phyloP scores from a whole-genome alignment of 1,140 invertebrate genomes.

The Apis dorsata region DNA sequence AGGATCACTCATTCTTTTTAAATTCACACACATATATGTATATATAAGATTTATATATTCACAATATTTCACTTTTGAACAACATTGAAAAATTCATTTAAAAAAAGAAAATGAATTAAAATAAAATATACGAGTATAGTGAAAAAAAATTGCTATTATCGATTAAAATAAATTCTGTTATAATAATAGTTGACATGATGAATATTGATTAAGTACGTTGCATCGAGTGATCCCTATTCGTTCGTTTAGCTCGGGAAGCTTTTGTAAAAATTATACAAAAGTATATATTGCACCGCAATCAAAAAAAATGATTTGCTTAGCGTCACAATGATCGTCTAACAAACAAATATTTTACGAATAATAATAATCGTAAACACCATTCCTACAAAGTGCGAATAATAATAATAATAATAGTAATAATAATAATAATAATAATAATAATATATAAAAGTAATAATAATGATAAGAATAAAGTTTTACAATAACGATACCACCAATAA shows the following conservation, averaged over 20 bases:
- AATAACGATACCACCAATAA: constrained; percentile 48
- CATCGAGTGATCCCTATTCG: constrained; percentile 38
- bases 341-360: constrained; percentile 33
- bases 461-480: constrained; percentile 54
- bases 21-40: background rate
- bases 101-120: background rate
- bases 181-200: background rate
- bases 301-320: constrained; percentile 23
- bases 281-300: constrained; percentile 11
- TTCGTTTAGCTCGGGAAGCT: constrained; percentile 24
- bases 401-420: constrained; percentile 52
- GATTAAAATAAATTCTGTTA: background rate
- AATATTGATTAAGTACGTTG: constrained; percentile 44
- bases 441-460: constrained; percentile 62
- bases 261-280: constrained; percentile 47
- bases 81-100: background rate
- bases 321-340: constrained; percentile 31
- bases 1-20: constrained; percentile 20
- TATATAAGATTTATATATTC: too few species aligned
- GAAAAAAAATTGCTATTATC: background rate
- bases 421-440: constrained; percentile 58
- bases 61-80: background rate
- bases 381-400: constrained; percentile 48
- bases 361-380: constrained; percentile 47
- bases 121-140: background rate